These are phyloP conservation scores for Hystrix brachyura DNA, from an alignment of 2,113 vertebrate species.

Conservation along the genomic window DNA sequence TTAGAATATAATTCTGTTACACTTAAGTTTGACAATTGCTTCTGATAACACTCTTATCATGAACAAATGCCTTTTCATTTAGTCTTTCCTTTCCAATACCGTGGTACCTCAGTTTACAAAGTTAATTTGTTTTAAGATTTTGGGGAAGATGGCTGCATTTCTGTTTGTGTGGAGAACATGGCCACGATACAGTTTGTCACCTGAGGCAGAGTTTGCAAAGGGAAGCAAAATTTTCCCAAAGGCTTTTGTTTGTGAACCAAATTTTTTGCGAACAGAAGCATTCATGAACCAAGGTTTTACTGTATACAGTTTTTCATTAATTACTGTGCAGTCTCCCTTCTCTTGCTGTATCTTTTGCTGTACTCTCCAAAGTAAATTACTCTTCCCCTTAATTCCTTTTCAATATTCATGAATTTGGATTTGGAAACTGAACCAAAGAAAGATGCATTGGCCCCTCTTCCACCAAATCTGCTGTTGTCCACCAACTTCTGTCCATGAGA, in stretches of 20 bases:
- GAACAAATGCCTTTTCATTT: not conserved
- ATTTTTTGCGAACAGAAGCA: not conserved
- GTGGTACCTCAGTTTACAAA: not conserved
- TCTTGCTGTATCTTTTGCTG: not conserved
- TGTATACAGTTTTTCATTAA: not conserved
- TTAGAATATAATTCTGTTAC: not conserved
- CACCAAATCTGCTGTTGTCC: not conserved
- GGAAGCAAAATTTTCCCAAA: not conserved
- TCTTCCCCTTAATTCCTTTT: not conserved
- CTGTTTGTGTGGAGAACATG: too few relatives aligned
- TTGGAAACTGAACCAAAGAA: not conserved
- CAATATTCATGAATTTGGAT: not conserved
- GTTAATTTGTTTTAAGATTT: not conserved
- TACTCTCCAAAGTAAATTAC: not conserved
- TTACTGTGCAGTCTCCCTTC: not conserved
- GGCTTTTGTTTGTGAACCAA: not conserved
- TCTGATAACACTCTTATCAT: not conserved
- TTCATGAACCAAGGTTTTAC: not conserved
- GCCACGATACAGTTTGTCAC: not conserved
- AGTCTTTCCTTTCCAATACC: not conserved
- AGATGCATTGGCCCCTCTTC: not conserved
- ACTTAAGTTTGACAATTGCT: not conserved
- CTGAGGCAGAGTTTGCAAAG: not conserved
- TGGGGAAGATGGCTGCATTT: not conserved
- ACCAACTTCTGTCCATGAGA: fast-evolving